Conservation (phyloP, 2,113 vertebrate species). For the Xiphophorus maculatus region DNA sequence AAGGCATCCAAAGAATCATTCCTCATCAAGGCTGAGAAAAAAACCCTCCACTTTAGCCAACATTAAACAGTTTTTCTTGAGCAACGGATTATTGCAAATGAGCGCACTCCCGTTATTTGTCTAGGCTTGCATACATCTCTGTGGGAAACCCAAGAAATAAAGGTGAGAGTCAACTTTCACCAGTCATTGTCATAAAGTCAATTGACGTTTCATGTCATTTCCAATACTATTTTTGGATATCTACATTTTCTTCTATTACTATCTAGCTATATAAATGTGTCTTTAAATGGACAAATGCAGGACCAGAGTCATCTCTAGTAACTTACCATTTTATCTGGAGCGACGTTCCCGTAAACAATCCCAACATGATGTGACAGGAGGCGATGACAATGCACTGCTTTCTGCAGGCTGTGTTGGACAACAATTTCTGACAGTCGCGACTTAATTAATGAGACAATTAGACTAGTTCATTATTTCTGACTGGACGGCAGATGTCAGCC, state of each 20-base stretch:
- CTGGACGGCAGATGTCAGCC: conserved; percentile 7
- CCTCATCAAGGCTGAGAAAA: too few species aligned
- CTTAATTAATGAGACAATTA: conserved; percentile 9
- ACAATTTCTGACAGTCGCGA: background rate
- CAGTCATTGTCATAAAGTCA: background rate
- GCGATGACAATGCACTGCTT: background rate
- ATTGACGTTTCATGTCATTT: background rate
- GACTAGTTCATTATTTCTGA: conserved; percentile 11
- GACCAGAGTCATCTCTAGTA: background rate
- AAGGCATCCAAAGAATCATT: too few species aligned
- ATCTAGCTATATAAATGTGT: background rate
- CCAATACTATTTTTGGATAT: too few species aligned
- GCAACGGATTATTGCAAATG: too few species aligned
- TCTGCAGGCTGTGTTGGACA: conserved; percentile 1
- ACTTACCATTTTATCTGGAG: too few species aligned
- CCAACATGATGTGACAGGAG: background rate
- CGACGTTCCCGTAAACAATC: background rate
- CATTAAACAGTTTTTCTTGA: too few species aligned
- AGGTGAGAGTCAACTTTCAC: too few species aligned
- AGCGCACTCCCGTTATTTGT: too few species aligned
- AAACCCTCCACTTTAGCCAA: too few species aligned
- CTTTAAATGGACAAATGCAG: background rate
- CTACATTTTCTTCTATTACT: background rate
- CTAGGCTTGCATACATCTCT: too few species aligned
- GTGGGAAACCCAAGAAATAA: too few species aligned